Conservation (phyloP, 2,888 invertebrate species). For the Miltochrista miniata region DNA sequence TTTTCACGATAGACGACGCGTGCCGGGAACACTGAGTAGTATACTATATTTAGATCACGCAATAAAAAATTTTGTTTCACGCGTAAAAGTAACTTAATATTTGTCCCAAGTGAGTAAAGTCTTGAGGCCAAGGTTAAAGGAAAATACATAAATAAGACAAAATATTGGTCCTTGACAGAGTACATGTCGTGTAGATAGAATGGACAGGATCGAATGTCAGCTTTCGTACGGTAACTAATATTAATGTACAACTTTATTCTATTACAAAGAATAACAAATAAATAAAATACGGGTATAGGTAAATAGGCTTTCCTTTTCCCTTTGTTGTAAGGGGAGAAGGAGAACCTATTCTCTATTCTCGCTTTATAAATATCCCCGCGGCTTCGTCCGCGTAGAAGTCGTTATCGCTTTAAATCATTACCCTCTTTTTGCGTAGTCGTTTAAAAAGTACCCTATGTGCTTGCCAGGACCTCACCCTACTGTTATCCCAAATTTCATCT, state of each 20-base stretch:
- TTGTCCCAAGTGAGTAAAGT: neutral
- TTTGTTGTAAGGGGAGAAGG: no score
- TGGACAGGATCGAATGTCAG: neutral
- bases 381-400: no score
- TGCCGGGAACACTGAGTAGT: conserved; percentile 25
- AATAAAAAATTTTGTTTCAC: conserved; percentile 4
- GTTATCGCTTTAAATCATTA: no score
- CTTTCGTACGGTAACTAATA: neutral
- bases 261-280: neutral
- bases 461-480: no score
- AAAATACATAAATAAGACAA: neutral
- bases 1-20: conserved; percentile 21
- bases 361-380: no score
- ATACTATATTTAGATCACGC: conserved; percentile 16
- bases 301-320: neutral
- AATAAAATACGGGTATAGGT: neutral
- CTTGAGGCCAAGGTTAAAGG: neutral
- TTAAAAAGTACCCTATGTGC: no score
- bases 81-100: conserved; percentile 1
- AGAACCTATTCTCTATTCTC: no score
- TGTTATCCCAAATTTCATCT: no score
- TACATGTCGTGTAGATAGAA: neutral
- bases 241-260: neutral
- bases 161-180: neutral
- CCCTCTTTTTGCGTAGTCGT: no score